Base-by-base conservation (phyloP, 2,888 invertebrate species). In the Graphium colonna region DNA sequence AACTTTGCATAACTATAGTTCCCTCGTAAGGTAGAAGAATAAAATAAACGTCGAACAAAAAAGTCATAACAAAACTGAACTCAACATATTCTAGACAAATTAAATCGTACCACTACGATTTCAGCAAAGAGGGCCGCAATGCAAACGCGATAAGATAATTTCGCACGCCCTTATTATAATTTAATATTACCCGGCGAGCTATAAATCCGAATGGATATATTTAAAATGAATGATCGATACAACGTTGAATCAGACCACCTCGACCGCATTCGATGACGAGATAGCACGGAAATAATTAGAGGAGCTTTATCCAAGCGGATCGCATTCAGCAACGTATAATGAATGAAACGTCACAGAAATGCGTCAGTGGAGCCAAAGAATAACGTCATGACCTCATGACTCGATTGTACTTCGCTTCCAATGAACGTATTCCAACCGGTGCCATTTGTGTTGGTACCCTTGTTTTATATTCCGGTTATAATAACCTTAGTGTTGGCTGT, bases 281-380 rank as follows among this genome's bases (percentile, higher is more conserved):
- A 67, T 68, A 76, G 75, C 65, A 69, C 84, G 86, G 84, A 86
- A 86, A 80, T 83, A 86, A 86, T 86, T 86, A 87, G 82, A 78
- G 81, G 61, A 70, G 79, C 78, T 79, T 77, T 79, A 79, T 81
- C 77, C 79, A 72, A 77, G 72, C 77, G 75, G 78, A 82, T 83
- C 78, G 79, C 77, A 84, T 85, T 85, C 82, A 85, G 69, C 60
- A 60, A 64, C 62, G 75, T 75, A 79, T 84, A 85, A 87, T 86
- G 83, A 87, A 85, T 80, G 82, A 80, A 83, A 77, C 78, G 77
- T 79, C 78, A 79, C 71, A 59, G 55, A 60, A 67, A 65, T 62
- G 61, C 71, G 74, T 75, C 72, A 73, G 66, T 62, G 49, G 65
- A 57, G 63, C 57, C 60, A 60, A 68, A 69, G 67, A 69, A 74